Conservation (phyloP, 2,113 vertebrate species). For the Micronycteris hirsuta region DNA sequence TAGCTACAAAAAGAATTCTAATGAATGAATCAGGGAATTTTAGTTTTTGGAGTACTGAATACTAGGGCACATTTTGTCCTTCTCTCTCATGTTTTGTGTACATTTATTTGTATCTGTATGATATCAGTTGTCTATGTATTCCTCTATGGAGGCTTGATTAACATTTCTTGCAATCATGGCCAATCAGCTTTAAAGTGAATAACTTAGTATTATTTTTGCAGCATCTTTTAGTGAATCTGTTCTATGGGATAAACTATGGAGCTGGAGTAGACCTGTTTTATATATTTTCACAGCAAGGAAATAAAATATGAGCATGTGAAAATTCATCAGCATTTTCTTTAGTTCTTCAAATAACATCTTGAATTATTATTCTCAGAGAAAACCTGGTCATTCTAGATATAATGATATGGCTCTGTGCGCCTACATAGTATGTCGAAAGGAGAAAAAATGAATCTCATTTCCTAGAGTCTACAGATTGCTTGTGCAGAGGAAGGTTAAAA, state of each 20-base stretch:
- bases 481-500: not conserved
- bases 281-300: constrained; percentile 44
- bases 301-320: not conserved
- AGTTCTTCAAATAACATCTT: constrained; percentile 44
- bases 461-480: constrained; percentile 14
- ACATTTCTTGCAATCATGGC: constrained; percentile 40
- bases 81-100: not conserved
- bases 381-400: constrained; percentile 1
- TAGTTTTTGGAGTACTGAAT: not conserved
- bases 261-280: not conserved
- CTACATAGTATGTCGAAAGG: not conserved
- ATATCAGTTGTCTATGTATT: not conserved
- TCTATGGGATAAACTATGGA: constrained; percentile 32
- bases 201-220: constrained; percentile 45
- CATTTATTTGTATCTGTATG: not conserved
- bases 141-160: not conserved
- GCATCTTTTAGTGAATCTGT: constrained; percentile 6
- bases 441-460: constrained; percentile 31
- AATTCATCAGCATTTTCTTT: not conserved
- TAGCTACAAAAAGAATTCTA: not conserved
- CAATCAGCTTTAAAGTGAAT: constrained; percentile 50
- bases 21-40: not conserved
- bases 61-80: not conserved
- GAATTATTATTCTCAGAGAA: constrained; percentile 51
- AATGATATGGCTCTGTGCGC: not conserved